These are phyloP conservation scores for Lamellibrachia luymesi DNA, from an alignment of 1,140 invertebrate genomes.

Conservation along the genomic window DNA sequence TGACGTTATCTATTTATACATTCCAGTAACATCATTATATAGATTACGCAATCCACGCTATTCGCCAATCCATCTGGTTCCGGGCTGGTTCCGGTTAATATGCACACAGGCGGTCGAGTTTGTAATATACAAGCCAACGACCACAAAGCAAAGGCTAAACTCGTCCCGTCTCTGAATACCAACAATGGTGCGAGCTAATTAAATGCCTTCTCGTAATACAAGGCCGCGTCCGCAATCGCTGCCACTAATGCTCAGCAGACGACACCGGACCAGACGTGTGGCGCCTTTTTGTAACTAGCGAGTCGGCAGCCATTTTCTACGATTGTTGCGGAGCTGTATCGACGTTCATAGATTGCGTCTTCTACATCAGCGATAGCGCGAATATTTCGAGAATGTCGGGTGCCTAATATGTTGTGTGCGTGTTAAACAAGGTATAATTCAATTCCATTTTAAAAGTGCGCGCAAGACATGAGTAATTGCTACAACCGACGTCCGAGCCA, in stretches of 20 bases:
- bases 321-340: not conserved
- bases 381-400: not conserved
- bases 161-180: not conserved
- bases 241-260: not conserved
- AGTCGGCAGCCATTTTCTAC: not conserved
- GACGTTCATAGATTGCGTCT: not conserved
- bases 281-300: not conserved
- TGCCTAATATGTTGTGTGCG: not conserved
- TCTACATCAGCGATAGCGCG: not conserved
- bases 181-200: not conserved
- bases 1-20: no score
- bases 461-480: not conserved
- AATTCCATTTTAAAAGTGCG: not conserved
- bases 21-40: no score
- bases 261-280: not conserved
- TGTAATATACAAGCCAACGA: not conserved
- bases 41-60: no score
- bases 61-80: no score
- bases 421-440: not conserved
- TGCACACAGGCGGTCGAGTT: no score
- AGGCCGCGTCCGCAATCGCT: no score
- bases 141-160: not conserved
- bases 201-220: not conserved
- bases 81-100: no score
- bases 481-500: not conserved